These are phyloP conservation scores for Pachymerium ferrugineum DNA, from an alignment of 2,888 invertebrate genomes.

Conservation along the genomic window DNA sequence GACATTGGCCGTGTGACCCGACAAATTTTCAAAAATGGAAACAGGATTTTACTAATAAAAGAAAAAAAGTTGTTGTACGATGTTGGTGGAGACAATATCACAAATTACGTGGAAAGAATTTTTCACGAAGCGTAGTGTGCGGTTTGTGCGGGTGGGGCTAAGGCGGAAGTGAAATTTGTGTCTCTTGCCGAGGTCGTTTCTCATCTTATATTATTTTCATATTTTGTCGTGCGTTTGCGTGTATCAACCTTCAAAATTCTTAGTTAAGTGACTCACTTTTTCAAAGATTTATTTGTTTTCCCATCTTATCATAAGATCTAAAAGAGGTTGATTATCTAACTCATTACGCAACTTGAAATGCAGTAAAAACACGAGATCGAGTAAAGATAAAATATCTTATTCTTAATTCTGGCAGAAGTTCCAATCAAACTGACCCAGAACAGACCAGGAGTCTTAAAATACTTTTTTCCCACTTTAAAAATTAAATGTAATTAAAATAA, in stretches of 20 bases:
- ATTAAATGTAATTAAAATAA: too few species aligned
- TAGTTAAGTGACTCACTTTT: neutral
- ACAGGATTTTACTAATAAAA: neutral
- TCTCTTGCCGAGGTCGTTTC: constrained; percentile 19
- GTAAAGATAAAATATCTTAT: neutral
- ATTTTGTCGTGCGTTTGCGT: neutral
- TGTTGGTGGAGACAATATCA: too few species aligned
- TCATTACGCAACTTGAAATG: constrained; percentile 3
- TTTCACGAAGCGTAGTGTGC: too few species aligned
- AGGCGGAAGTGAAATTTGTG: constrained; percentile 19
- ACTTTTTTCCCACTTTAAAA: too few species aligned
- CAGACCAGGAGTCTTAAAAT: too few species aligned
- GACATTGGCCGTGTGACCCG: constrained; percentile 14
- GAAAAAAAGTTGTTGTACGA: neutral
- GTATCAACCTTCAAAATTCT: neutral
- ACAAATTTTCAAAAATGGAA: neutral
- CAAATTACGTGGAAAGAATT: too few species aligned
- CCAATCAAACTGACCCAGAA: too few species aligned
- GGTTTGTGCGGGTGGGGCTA: neutral
- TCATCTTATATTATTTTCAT: constrained; percentile 6
- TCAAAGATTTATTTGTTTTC: neutral
- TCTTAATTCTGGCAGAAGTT: too few species aligned
- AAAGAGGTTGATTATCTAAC: neutral
- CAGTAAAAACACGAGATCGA: neutral
- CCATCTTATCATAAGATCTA: neutral